Evolutionary conservation across 1,140 invertebrate species (phyloP).

Genomic region (Saccostrea cuccullata): DNA sequence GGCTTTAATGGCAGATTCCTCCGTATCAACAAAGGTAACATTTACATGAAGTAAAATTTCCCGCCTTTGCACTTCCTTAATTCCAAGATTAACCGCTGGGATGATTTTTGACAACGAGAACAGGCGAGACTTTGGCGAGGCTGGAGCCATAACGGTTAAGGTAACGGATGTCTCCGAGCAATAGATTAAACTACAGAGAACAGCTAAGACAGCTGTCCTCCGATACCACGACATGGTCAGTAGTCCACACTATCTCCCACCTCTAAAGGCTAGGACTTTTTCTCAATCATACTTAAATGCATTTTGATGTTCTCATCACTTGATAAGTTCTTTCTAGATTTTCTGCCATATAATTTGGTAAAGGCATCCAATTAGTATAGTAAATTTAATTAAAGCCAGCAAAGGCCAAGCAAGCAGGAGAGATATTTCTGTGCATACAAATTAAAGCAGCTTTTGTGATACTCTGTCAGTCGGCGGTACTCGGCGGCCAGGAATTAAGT

Average conservation of each 20-base stretch:
- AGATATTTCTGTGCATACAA: slow-evolving; percentile 26
- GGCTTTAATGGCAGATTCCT: slow-evolving; percentile 74
- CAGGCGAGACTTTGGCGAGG: not conserved
- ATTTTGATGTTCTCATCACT: slow-evolving; percentile 17
- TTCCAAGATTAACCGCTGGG: slow-evolving; percentile 68
- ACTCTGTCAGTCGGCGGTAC: not conserved
- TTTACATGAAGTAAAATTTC: slow-evolving; percentile 58
- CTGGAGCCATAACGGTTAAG: slow-evolving; percentile 41
- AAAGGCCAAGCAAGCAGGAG: not conserved
- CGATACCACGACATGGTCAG: not conserved
- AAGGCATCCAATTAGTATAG: not conserved
- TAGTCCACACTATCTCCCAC: not conserved
- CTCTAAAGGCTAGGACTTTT: not conserved
- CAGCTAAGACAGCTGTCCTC: not conserved
- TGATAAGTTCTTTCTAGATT: not conserved
- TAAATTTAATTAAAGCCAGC: slow-evolving; percentile 1
- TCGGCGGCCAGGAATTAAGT: not conserved
- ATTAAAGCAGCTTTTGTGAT: slow-evolving; percentile 25
- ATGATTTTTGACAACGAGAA: slow-evolving; percentile 48
- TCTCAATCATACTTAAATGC: not conserved
- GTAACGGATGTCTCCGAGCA: not conserved
- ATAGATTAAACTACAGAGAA: not conserved
- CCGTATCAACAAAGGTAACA: slow-evolving; percentile 70
- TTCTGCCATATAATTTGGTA: not conserved
- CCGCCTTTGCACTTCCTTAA: slow-evolving; percentile 55